These are phyloP conservation scores for Ferrisia virgata DNA, from an alignment of 2,888 invertebrate species.

Conservation along the genomic window DNA sequence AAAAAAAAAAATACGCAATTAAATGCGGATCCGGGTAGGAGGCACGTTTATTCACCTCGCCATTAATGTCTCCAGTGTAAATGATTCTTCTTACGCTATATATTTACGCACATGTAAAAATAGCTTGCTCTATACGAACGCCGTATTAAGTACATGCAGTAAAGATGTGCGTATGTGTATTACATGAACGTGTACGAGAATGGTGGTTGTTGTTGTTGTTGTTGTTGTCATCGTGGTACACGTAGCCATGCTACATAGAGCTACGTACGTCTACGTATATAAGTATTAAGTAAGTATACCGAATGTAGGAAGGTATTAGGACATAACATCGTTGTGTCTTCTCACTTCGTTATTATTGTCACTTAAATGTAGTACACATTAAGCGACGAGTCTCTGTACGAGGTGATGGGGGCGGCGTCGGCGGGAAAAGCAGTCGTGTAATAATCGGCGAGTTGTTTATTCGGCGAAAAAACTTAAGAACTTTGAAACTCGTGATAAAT, in stretches of 20 bases:
- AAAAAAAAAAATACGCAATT: not conserved
- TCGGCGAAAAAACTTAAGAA: conserved; percentile 3
- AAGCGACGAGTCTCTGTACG: not conserved
- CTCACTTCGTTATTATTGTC: conserved; percentile 27
- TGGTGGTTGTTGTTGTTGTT: not conserved
- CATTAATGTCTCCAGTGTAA: conserved; percentile 27
- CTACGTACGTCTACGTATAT: no score
- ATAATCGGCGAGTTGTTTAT: conserved; percentile 22
- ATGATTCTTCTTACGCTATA: not conserved
- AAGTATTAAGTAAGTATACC: no score
- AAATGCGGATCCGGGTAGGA: not conserved
- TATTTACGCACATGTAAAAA: conserved; percentile 28
- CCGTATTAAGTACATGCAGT: not conserved
- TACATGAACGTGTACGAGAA: not conserved
- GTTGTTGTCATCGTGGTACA: not conserved
- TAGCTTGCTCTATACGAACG: not conserved
- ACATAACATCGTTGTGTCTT: not conserved
- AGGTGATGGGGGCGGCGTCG: not conserved
- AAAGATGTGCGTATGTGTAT: not conserved
- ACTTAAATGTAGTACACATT: conserved; percentile 19
- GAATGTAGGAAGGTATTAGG: not conserved
- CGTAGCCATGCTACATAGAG: no score
- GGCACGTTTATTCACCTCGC: conserved; percentile 17
- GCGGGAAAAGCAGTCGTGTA: not conserved
- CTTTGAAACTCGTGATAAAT: conserved; percentile 24